A percentile compares a stretch with the other conserved stretches of the same genome.
Conservation (phyloP, 2,797 vertebrate species). For the Malacoctenus gilli region DNA sequence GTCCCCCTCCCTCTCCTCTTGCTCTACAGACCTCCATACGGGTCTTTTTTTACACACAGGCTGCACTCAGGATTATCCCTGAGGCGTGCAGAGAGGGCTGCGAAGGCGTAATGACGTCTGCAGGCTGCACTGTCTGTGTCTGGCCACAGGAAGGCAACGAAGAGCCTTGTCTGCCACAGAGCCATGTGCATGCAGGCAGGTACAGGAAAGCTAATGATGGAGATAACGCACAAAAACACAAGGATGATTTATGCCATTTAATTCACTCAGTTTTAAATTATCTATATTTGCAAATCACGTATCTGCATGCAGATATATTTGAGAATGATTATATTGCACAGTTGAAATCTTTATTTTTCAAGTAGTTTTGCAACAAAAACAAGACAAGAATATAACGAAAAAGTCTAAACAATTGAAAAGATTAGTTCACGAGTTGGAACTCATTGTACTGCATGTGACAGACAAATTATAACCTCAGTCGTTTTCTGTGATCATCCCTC, state of each 20-base stretch:
- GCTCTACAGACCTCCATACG: conserved; percentile 72
- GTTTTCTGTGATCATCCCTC: conserved; percentile 1
- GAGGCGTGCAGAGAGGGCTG: conserved; percentile 14
- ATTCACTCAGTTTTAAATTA: too few relatives aligned
- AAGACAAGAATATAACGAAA: too few relatives aligned
- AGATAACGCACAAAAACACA: conserved; percentile 13
- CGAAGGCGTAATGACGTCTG: conserved; percentile 27
- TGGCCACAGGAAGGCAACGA: conserved; percentile 82
- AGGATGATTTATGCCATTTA: background rate
- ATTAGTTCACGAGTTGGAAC: background rate
- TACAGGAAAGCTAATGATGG: conserved; percentile 3
- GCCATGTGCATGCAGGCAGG: conserved; percentile 37
- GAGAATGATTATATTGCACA: too few relatives aligned
- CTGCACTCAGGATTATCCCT: conserved; percentile 26
- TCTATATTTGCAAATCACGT: too few relatives aligned
- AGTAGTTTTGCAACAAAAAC: too few relatives aligned
- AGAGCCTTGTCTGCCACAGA: conserved; percentile 66
- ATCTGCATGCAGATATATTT: too few relatives aligned
- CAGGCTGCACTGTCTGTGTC: conserved; percentile 68
- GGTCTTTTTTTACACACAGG: conserved; percentile 51
- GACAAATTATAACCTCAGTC: background rate
- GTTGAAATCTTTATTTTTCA: too few relatives aligned
- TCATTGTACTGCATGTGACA: background rate
- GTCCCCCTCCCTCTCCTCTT: conserved; percentile 53
- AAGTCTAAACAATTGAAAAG: background rate